Evolutionary conservation across 1,140 invertebrate species (phyloP).

Genomic region (Drosophila burlai): DNA sequence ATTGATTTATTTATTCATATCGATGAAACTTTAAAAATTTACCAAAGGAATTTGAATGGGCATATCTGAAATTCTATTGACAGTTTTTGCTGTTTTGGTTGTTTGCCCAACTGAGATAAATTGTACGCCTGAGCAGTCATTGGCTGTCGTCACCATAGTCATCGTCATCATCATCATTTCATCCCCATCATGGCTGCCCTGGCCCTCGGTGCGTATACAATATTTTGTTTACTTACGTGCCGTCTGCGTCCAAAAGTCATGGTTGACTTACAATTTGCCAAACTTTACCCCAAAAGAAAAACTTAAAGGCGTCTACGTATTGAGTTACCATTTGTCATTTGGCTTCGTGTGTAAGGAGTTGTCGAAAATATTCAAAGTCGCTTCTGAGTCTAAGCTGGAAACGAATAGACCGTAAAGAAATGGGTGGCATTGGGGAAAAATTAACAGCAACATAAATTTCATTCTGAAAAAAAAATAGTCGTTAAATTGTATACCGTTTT

Average conservation of each 20-base stretch:
- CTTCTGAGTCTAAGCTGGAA: background rate
- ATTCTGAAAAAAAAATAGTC: constrained; percentile 61
- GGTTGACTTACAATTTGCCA: constrained; percentile 26
- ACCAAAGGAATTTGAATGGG: constrained; percentile 23
- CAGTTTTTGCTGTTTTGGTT: constrained; percentile 47
- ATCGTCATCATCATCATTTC: constrained; percentile 26
- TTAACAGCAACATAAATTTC: constrained; percentile 63
- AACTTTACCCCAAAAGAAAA: constrained; percentile 19
- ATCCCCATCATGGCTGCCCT: constrained; percentile 10
- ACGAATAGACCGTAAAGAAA: constrained; percentile 58
- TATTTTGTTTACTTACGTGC: constrained; percentile 35
- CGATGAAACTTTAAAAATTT: constrained; percentile 35
- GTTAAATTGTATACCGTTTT: constrained; percentile 56
- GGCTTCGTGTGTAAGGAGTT: constrained; percentile 18
- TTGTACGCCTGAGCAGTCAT: constrained; percentile 53
- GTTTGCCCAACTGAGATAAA: constrained; percentile 65
- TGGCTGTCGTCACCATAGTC: constrained; percentile 33
- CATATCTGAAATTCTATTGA: constrained; percentile 47
- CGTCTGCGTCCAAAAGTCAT: constrained; percentile 24
- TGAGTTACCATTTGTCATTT: constrained; percentile 58
- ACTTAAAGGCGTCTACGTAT: constrained; percentile 37
- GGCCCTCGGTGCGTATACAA: constrained; percentile 41
- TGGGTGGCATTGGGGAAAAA: constrained; percentile 47
- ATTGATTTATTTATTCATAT: constrained; percentile 54
- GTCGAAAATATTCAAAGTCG: constrained; percentile 22